phyloP scores from a whole-genome alignment of 2,113 vertebrate genomes.

The Potamarius usumacintae region DNA sequence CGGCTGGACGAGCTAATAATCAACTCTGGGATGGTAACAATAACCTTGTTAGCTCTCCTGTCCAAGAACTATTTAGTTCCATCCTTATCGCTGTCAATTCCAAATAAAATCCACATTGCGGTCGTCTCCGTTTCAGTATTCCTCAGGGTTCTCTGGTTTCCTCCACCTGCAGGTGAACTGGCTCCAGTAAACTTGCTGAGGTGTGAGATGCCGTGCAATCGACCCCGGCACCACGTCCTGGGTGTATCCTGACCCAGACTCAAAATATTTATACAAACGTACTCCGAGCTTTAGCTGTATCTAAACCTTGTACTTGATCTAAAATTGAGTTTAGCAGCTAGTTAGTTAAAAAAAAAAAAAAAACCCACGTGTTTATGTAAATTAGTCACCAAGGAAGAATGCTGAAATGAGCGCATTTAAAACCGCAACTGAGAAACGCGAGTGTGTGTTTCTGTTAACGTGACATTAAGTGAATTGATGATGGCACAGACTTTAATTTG shows the following conservation, averaged over 20 bases:
- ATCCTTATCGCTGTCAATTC: not conserved
- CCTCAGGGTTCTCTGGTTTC: not conserved
- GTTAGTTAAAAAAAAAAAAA: not conserved
- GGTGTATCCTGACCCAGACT: not conserved
- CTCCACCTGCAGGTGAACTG: not conserved
- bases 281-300: not conserved
- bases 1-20: not conserved
- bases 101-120: not conserved
- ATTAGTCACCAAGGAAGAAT: not conserved
- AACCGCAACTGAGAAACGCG: not conserved
- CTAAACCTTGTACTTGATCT: not conserved
- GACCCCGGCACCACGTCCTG: not conserved
- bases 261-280: not conserved
- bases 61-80: too few relatives aligned
- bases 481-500: constrained; percentile 63
- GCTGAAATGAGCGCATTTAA: not conserved
- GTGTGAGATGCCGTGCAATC: not conserved
- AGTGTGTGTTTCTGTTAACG: constrained; percentile 50
- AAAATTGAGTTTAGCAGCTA: not conserved
- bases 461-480: constrained; percentile 61
- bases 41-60: too few relatives aligned
- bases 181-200: not conserved
- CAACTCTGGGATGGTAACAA: not conserved
- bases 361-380: not conserved
- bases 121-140: not conserved